phyloP scores from a whole-genome alignment of 2,113 vertebrate genomes.

The Rhodinocichla rosea region DNA sequence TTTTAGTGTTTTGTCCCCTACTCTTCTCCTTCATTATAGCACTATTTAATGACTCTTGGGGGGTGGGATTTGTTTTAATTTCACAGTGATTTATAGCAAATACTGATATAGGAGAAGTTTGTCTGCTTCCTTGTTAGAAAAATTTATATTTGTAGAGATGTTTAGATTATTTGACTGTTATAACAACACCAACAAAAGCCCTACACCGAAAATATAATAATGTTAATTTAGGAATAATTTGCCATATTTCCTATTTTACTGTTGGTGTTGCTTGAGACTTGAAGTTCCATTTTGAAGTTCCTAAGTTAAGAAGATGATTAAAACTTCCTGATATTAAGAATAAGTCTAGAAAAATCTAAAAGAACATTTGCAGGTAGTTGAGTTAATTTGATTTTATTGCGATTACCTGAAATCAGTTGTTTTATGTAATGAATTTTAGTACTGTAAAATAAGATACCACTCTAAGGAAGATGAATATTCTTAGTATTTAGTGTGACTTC shows the following conservation, averaged over 20 bases:
- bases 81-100: background rate
- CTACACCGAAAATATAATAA: background rate
- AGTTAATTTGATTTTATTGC: background rate
- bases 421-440: slow-evolving; percentile 3
- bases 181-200: background rate
- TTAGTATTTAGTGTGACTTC: background rate
- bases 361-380: background rate
- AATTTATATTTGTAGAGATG: background rate
- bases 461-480: background rate
- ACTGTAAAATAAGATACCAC: background rate
- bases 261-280: background rate
- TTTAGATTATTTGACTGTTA: background rate
- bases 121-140: background rate
- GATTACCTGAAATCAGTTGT: background rate
- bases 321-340: background rate
- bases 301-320: background rate
- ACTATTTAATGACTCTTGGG: background rate
- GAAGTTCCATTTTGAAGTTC: background rate
- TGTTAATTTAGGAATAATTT: background rate
- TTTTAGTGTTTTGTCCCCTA: background rate
- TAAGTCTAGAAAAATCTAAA: background rate
- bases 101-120: background rate
- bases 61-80: background rate
- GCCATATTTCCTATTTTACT: background rate
- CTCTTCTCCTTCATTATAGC: background rate